These are phyloP conservation scores for Mastigias papua DNA, from an alignment of 30 jellyfish, hydroid and myxozoan genomes.

Conservation along the genomic window DNA sequence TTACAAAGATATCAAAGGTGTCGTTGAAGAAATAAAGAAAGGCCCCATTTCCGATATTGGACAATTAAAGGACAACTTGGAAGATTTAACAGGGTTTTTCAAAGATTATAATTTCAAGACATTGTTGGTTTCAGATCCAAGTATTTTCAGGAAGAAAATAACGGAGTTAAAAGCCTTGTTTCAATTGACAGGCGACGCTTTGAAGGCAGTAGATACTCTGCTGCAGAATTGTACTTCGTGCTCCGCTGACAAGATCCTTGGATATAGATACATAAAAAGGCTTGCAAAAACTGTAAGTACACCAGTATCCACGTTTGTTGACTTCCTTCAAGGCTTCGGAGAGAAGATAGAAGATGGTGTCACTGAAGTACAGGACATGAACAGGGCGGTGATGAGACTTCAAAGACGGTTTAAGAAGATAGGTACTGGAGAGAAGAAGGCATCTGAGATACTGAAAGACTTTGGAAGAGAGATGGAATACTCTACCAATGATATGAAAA, in stretches of 20 bases:
- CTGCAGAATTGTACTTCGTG: constrained; percentile 80
- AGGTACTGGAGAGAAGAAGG: background rate
- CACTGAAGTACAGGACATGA: constrained; percentile 61
- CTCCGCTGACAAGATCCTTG: constrained; percentile 72
- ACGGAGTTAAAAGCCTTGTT: constrained; percentile 71
- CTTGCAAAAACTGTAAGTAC: constrained; percentile 57
- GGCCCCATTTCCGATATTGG: constrained; percentile 92
- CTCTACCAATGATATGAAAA: constrained; percentile 67
- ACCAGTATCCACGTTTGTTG: constrained; percentile 10
- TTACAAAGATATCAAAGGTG: constrained; percentile 64
- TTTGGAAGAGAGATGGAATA: constrained; percentile 64
- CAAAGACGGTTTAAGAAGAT: constrained; percentile 64
- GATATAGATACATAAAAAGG: constrained; percentile 74
- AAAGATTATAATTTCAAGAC: constrained; percentile 70
- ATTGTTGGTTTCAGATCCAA: constrained; percentile 80
- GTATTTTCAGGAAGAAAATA: constrained; percentile 57
- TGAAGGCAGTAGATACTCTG: constrained; percentile 61
- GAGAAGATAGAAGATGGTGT: constrained; percentile 66
- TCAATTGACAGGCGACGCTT: constrained; percentile 39
- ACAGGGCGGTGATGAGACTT: constrained; percentile 50
- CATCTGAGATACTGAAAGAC: constrained; percentile 52
- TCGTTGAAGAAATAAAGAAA: constrained; percentile 78
- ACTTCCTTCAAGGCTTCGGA: constrained; percentile 55
- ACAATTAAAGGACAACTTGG: constrained; percentile 80
- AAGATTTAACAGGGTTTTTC: constrained; percentile 55